Evolutionary conservation across 1,140 invertebrate species (phyloP), one percentile per base, ranked within the genome.

Genomic region (Tetramorium parvispinum): DNA sequence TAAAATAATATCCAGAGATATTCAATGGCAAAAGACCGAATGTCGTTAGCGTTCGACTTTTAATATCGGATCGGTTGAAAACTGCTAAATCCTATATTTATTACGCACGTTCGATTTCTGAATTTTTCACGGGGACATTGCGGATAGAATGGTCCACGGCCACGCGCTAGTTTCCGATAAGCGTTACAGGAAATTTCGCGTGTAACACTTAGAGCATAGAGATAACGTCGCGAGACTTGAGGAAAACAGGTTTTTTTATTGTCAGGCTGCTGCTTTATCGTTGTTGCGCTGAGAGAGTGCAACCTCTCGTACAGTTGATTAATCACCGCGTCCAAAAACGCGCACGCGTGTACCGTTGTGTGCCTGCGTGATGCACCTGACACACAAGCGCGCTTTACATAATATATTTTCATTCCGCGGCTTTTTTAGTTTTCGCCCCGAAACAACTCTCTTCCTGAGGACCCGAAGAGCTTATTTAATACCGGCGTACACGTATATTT

Each of bases 401-500:
- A 71, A 82, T 82, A 82, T 71, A 73, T 82, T 71, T 82, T 57
- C 51, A 82, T 71, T 63, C 11, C n/a, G 65, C 21, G 65, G 24
- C 65, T 71, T 46, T 43, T 71, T 49, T 40, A 59, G 21, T 46
- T 73, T 73, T 59, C 53, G 66, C 11, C 11, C 51, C 61, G 1
- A 0, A 65, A 71, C 53, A 59, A 75, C 53, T 83, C 79, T 40
- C 55, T 73, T 61, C 24, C n/a, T 13, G 27, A 75, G 55, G 7
- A 83, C 53, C 40, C 24, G 13, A 70, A 83, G 55, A 83, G 55
- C 53, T 83, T 83, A 83, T 73, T 82, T 83, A 82, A 82, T 82
- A 57, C 7, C 61, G 0, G 8, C 49, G 65, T 21, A 4, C 16
- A 46, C 8, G 49, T 53, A 40, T 68, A 70, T 83, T 73, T 70